These are phyloP conservation scores for Leptinotarsa texana DNA, from an alignment of 1,140 invertebrate genomes.

Conservation along the genomic window DNA sequence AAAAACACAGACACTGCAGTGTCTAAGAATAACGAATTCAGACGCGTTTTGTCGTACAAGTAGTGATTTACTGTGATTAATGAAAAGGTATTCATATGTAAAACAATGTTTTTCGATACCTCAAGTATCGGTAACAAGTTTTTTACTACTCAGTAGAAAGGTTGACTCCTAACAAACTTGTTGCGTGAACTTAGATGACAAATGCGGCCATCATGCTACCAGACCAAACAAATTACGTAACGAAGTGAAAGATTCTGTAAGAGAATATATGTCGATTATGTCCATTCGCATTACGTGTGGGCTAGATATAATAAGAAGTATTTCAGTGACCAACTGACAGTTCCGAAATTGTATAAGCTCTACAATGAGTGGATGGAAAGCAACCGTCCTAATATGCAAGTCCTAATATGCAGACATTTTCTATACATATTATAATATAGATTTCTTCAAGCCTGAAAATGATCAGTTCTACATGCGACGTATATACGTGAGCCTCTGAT, in stretches of 20 bases:
- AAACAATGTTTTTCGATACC: neutral
- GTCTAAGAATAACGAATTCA: neutral
- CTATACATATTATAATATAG: neutral
- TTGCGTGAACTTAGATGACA: neutral
- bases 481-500: neutral
- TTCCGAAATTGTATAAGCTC: neutral
- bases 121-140: neutral
- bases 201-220: neutral
- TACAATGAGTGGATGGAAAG: neutral
- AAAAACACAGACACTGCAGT: neutral
- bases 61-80: neutral
- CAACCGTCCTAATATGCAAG: neutral
- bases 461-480: slow-evolving; percentile 1
- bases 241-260: neutral
- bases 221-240: neutral
- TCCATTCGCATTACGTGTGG: neutral
- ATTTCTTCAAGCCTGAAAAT: neutral
- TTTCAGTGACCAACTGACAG: neutral
- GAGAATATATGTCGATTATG: neutral
- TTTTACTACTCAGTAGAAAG: neutral
- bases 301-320: neutral
- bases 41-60: neutral
- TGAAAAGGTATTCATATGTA: neutral
- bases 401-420: neutral
- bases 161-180: neutral